A percentile compares a stretch with the other conserved stretches of the same genome.
Conservation (phyloP, 2,888 invertebrate species). For the Nebria salina region DNA sequence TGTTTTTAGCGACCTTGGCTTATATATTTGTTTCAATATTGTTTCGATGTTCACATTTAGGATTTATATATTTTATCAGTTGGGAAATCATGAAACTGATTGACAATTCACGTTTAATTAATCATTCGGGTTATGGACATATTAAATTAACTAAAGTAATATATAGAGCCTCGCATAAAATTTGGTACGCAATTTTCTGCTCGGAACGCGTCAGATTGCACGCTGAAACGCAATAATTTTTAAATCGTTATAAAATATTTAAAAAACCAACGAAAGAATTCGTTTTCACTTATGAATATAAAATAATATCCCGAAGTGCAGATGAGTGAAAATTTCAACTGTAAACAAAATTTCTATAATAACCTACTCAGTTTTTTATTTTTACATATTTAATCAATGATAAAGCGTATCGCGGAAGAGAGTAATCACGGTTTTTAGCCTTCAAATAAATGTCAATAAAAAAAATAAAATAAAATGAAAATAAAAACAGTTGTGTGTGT, state of each 20-base stretch:
- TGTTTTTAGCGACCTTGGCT: neutral
- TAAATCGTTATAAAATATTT: neutral
- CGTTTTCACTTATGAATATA: neutral
- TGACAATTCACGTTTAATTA: neutral
- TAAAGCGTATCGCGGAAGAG: neutral
- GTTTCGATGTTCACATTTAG: neutral
- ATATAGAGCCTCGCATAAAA: too few species aligned
- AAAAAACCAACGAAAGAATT: neutral
- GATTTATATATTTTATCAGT: neutral
- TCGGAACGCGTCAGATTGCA: too few species aligned
- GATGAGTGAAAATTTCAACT: neutral
- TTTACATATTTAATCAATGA: neutral
- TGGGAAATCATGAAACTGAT: neutral
- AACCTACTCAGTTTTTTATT: neutral
- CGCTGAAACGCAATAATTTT: too few species aligned
- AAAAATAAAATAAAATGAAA: neutral
- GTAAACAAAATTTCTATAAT: neutral
- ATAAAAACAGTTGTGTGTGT: neutral
- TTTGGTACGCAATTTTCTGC: too few species aligned
- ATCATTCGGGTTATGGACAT: neutral
- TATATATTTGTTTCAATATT: neutral
- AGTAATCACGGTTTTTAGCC: neutral
- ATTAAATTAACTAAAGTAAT: neutral
- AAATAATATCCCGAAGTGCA: neutral
- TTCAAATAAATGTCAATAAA: constrained; percentile 11